Percentiles rank a stretch among this genome's conserved stretches.
Conservation (phyloP, 1,140 invertebrate genomes). For the Drosophila pectinifera region DNA sequence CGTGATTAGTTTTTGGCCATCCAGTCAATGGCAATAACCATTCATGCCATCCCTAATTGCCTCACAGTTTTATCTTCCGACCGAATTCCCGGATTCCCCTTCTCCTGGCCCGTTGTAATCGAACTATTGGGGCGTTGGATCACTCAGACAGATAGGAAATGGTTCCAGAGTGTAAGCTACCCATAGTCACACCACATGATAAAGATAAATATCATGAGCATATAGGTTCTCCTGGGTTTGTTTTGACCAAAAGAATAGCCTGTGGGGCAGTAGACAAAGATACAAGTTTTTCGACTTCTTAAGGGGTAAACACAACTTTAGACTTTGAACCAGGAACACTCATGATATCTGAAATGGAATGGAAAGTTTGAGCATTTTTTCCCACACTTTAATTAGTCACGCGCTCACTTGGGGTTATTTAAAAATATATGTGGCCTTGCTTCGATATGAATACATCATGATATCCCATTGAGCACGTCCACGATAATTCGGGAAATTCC, state of each 20-base stretch:
- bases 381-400: slow-evolving; percentile 45
- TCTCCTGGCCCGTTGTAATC: slow-evolving; percentile 5
- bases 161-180: not conserved
- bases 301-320: slow-evolving; percentile 3
- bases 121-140: not conserved
- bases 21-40: slow-evolving; percentile 19
- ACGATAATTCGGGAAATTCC: slow-evolving; percentile 21
- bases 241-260: not conserved
- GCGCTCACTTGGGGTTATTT: slow-evolving; percentile 3
- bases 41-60: slow-evolving; percentile 22
- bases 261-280: not conserved
- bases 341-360: slow-evolving; percentile 4
- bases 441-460: slow-evolving; percentile 34
- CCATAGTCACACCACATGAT: not conserved
- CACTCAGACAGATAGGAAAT: not conserved
- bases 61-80: slow-evolving; percentile 20
- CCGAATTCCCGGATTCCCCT: not conserved
- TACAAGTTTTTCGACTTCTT: not conserved
- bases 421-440: slow-evolving; percentile 8
- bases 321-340: slow-evolving; percentile 24
- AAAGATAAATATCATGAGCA: not conserved
- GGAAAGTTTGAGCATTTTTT: slow-evolving; percentile 34
- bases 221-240: not conserved
- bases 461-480: slow-evolving; percentile 22
- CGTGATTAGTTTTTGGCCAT: slow-evolving; percentile 27